Conservation (phyloP, 2,888 invertebrate genomes). For the Drosophila siamana region DNA sequence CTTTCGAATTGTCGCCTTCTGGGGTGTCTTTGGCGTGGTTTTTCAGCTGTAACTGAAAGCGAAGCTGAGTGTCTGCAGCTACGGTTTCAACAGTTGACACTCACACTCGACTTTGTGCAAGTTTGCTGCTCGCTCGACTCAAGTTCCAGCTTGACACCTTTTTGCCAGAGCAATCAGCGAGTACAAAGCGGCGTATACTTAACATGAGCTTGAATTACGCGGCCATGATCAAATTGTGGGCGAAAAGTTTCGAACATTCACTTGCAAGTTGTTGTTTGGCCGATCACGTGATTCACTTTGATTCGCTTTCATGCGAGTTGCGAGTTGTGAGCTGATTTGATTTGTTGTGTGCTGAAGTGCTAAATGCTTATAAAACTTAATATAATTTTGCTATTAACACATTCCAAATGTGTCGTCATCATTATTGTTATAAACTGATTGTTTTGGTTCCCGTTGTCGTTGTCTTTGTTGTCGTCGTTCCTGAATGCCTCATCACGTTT, state of each 20-base stretch:
- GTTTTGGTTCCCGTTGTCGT: slow-evolving; percentile 22
- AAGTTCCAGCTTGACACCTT: slow-evolving; percentile 33
- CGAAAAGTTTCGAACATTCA: slow-evolving; percentile 37
- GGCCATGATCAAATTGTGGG: slow-evolving; percentile 24
- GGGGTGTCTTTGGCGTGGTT: background rate
- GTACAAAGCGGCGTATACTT: slow-evolving; percentile 43
- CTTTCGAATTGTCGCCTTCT: slow-evolving; percentile 1
- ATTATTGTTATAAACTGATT: slow-evolving; percentile 16
- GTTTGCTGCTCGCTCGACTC: background rate
- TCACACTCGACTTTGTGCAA: slow-evolving; percentile 2
- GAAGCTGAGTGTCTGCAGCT: background rate
- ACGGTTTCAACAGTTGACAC: slow-evolving; percentile 9
- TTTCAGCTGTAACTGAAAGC: slow-evolving; percentile 18
- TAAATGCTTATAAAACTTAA: slow-evolving; percentile 47
- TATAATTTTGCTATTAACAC: slow-evolving; percentile 69
- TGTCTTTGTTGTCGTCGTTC: background rate
- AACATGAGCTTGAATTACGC: slow-evolving; percentile 25
- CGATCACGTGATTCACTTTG: slow-evolving; percentile 46
- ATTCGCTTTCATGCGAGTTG: background rate
- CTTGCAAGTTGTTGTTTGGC: slow-evolving; percentile 22
- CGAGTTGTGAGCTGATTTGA: no score
- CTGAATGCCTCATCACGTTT: slow-evolving; percentile 67
- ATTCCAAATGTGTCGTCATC: slow-evolving; percentile 39
- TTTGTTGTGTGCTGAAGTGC: slow-evolving; percentile 9
- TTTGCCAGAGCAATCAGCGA: slow-evolving; percentile 5